Evolutionary conservation across 2,888 invertebrate genomes (phyloP), one percentile per base, ranked within the genome.

Genomic region (Dryobota labecula): DNA sequence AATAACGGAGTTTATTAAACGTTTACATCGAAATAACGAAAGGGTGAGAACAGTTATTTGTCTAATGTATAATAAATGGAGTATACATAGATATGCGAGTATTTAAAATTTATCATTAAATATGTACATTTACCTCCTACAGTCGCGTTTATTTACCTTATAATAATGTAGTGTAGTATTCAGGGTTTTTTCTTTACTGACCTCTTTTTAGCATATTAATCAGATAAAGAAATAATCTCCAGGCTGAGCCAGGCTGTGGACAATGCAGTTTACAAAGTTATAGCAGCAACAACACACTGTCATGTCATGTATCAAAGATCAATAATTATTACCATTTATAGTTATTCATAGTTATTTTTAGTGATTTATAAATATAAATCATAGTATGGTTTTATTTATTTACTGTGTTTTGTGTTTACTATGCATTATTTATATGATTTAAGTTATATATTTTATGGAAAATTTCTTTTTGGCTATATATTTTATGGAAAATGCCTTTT

Each of bases 261-360:
- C 1, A 41, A n/a, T 27, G 7, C 5, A 2, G 15, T 36, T 11
- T 36, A 36, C 36, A 33, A 27, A 51, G 51, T 27, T 27, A 27
- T 27, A 27, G 27, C 18, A 27, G 1, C n/a, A 5, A 1, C 5
- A 3, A 38, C 6, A 30, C 8, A 64, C 6, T 36, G 5, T 24
- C 6, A 43, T 72, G n/a, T 18, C 18, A 49, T 20, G 2, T 65
- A 56, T 43, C 33, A 49, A 56, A 36, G 33, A 20, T 13, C 36
- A 65, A 20, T 43, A 57, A 65, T 73, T n/a, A 64, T 49, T 73
- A 56, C 65, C 47, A 27, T 64, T 18, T 64, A 41, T n/a, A 41
- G 24, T 54, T 73, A 73, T 41, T 73, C 38, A 62, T 47, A 63
- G 15, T 36, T 51, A 70, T 70, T 43, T 56, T 41, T 51, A 51